Conservation (phyloP, 2,113 vertebrate genomes). For the Platycercus adscitus region DNA sequence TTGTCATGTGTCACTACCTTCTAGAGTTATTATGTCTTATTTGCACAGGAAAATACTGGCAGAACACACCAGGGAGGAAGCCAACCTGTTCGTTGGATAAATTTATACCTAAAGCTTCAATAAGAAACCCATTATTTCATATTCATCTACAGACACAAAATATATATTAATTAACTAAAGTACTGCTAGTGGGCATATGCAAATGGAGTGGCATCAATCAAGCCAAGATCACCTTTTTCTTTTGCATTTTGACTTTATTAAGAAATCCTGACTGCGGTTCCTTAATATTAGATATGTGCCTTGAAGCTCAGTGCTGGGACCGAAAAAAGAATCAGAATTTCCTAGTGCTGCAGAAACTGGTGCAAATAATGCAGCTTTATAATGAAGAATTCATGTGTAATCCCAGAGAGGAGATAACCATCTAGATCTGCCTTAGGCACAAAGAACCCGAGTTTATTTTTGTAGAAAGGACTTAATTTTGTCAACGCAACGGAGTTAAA, state of each 20-base stretch:
- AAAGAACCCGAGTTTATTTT: background rate
- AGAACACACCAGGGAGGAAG: background rate
- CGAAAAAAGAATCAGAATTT: background rate
- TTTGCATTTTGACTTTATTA: background rate
- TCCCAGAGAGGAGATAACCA: background rate
- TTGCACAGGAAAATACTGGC: conserved; percentile 7
- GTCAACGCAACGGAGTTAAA: background rate
- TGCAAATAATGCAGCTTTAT: background rate
- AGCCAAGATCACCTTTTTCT: background rate
- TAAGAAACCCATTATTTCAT: background rate
- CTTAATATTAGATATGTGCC: background rate
- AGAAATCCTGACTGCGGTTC: background rate
- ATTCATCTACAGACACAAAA: background rate
- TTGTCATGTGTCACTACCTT: conserved; percentile 20
- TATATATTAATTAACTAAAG: conserved; percentile 37
- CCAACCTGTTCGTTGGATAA: background rate
- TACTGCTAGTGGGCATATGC: conserved; percentile 27
- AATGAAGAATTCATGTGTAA: background rate
- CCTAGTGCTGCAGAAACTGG: background rate
- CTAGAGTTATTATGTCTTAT: background rate
- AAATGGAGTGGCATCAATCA: conserved; percentile 41
- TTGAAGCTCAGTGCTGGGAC: background rate
- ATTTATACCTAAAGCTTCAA: background rate
- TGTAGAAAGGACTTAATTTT: background rate
- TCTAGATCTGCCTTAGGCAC: background rate